These are phyloP conservation scores for Tenthredo notha DNA, from an alignment of 2,888 invertebrate species.

Conservation along the genomic window DNA sequence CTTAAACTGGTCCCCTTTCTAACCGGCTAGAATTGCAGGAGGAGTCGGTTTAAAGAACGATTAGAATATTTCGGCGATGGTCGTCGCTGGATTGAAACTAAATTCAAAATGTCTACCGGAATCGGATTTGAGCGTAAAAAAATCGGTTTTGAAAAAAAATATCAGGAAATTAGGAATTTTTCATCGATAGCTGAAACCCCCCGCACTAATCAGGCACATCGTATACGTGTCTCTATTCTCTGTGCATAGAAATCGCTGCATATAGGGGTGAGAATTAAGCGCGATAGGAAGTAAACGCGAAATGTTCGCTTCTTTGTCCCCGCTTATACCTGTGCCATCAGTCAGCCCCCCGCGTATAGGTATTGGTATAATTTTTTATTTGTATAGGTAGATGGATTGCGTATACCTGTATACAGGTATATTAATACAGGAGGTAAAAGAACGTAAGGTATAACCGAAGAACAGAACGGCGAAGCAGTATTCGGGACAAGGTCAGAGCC, in stretches of 20 bases:
- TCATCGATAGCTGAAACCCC: too few relatives aligned
- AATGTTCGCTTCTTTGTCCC: background rate
- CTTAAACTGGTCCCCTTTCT: constrained; percentile 67
- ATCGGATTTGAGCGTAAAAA: constrained; percentile 55
- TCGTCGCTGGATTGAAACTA: constrained; percentile 3
- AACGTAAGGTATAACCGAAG: constrained; percentile 15
- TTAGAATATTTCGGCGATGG: constrained; percentile 52
- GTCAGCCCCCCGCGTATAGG: background rate
- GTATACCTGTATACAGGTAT: background rate
- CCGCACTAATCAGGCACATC: too few relatives aligned
- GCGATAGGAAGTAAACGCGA: background rate
- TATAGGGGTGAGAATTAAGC: background rate
- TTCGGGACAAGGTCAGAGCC: constrained; percentile 79
- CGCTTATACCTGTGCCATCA: constrained; percentile 1
- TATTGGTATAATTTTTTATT: background rate
- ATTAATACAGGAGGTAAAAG: background rate
- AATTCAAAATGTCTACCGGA: constrained; percentile 13
- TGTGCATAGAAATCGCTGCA: background rate
- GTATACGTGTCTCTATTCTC: background rate
- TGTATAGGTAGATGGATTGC: background rate
- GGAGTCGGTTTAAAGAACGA: constrained; percentile 37
- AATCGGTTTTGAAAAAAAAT: constrained; percentile 52
- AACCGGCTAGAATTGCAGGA: constrained; percentile 56
- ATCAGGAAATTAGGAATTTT: too few relatives aligned
- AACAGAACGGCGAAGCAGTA: constrained; percentile 65